A percentile compares a stretch with the other conserved stretches of the same genome.
phyloP scores from a whole-genome alignment of 1,140 invertebrate species.

The Lucilia sericata region DNA sequence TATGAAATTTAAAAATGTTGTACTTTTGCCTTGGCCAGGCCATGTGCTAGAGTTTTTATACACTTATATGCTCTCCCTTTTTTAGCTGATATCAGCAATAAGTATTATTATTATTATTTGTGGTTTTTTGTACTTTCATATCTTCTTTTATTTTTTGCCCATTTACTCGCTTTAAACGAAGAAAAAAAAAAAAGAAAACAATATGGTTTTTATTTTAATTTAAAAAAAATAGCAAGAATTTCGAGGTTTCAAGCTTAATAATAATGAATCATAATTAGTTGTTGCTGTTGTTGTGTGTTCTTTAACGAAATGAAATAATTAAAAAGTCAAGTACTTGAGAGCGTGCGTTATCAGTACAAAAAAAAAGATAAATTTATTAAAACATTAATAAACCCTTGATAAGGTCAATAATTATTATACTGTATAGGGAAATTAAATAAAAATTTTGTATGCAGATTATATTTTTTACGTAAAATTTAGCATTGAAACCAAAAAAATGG shows the following conservation, averaged over 20 bases:
- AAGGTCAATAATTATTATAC: not conserved
- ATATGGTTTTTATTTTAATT: not conserved
- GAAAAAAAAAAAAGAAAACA: too few relatives aligned
- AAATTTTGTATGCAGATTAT: not conserved
- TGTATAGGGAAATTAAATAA: not conserved
- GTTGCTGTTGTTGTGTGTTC: not conserved
- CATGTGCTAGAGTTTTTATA: conserved; percentile 10
- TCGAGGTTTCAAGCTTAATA: not conserved
- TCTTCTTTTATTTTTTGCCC: not conserved
- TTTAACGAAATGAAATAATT: not conserved
- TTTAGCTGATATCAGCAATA: not conserved
- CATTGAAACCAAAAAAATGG: not conserved
- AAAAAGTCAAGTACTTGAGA: not conserved
- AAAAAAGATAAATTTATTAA: not conserved
- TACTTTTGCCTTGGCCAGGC: conserved; percentile 30
- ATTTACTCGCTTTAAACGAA: not conserved
- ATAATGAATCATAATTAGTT: not conserved
- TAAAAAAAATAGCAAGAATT: not conserved
- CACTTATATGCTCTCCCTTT: not conserved
- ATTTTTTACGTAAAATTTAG: not conserved
- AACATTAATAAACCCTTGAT: not conserved
- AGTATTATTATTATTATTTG: not conserved
- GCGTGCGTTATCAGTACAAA: not conserved
- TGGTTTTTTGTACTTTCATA: not conserved
- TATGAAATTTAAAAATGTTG: not conserved